phyloP scores from a whole-genome alignment of 2,888 invertebrate genomes.

The Gibbula magus region DNA sequence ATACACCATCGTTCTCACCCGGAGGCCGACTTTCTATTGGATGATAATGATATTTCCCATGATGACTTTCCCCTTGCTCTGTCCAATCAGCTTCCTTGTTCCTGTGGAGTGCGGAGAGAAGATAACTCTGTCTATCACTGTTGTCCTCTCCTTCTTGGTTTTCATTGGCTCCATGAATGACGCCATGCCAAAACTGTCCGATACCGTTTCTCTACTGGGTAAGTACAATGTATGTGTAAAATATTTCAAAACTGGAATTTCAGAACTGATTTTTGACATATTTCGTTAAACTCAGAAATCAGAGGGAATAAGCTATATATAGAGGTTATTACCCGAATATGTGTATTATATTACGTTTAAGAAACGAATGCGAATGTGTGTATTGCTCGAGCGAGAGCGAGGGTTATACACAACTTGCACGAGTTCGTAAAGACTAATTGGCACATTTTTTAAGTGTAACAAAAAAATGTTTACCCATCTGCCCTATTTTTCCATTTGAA shows the following conservation, averaged over 20 bases:
- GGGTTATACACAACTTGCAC: no score
- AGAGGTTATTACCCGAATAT: no score
- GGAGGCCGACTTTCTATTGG: slow-evolving; percentile 21
- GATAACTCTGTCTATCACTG: slow-evolving; percentile 38
- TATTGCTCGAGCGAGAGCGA: no score
- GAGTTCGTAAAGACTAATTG: no score
- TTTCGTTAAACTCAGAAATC: no score
- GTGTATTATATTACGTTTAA: no score
- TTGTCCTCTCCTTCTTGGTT: slow-evolving; percentile 24
- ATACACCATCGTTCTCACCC: background rate
- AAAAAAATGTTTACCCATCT: no score
- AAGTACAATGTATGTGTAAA: background rate
- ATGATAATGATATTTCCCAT: slow-evolving; percentile 34
- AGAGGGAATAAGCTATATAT: no score
- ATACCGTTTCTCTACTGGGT: background rate
- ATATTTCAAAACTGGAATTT: background rate
- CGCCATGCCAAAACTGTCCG: slow-evolving; percentile 1
- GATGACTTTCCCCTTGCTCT: slow-evolving; percentile 31
- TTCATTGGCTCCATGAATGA: slow-evolving; percentile 19
- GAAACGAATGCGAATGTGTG: no score
- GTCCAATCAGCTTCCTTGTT: slow-evolving; percentile 33
- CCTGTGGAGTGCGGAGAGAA: slow-evolving; percentile 40
- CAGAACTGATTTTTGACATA: background rate
- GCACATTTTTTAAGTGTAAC: no score
- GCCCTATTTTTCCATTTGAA: no score